Evolutionary conservation across 2,113 vertebrate species (phyloP).

Genomic region (Ellobius talpinus): DNA sequence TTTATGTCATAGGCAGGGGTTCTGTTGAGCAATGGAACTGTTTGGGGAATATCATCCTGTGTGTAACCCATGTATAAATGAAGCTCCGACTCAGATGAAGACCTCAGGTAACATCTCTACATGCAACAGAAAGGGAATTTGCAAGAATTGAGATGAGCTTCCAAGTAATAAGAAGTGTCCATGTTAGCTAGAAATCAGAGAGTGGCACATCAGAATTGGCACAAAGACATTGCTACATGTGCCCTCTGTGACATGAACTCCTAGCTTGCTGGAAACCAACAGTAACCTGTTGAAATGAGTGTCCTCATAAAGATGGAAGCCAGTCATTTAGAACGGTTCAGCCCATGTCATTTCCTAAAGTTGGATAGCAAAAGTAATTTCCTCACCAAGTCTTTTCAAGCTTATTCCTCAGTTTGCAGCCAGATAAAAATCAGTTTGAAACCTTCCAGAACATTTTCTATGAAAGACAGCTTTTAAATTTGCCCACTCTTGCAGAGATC

Average conservation of each 20-base stretch:
- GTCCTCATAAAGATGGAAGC: not conserved
- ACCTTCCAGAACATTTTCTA: not conserved
- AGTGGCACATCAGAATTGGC: accelerated
- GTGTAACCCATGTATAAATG: accelerated
- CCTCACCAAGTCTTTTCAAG: not conserved
- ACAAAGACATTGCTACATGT: accelerated
- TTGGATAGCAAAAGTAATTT: not conserved
- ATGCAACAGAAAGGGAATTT: not conserved
- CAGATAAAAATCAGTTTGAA: not conserved
- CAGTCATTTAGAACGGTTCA: not conserved
- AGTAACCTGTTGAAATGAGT: not conserved
- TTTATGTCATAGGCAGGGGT: not conserved
- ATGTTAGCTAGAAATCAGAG: not conserved
- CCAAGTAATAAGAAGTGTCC: not conserved
- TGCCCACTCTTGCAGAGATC: not conserved
- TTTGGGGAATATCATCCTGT: accelerated
- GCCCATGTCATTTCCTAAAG: not conserved
- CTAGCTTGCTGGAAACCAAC: not conserved
- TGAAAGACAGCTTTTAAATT: constrained; percentile 9
- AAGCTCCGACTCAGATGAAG: not conserved
- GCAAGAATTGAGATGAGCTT: not conserved
- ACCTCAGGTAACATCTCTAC: not conserved
- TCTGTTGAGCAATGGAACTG: not conserved
- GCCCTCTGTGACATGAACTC: too few relatives aligned
- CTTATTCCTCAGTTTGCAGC: not conserved